Base-by-base conservation (phyloP, 2,888 invertebrate genomes). In the Platycheirus albimanus region DNA sequence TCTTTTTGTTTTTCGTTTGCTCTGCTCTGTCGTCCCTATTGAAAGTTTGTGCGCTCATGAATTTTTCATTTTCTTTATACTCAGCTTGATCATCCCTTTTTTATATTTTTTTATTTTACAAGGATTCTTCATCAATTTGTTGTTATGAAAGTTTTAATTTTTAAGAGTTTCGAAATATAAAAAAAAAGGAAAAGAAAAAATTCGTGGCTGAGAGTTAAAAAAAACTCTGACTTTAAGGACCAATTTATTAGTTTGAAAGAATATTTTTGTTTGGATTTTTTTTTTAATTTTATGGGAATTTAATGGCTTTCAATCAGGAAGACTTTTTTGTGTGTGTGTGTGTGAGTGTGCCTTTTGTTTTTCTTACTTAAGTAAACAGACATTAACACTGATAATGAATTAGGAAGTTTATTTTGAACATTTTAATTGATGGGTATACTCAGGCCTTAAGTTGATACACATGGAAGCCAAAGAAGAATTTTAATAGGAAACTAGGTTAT, bases 1-100 rank as follows among this genome's bases (percentile, higher is more conserved):
- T 33, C 8, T 41, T 45, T 30, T 30, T 58, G 41, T 61, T 36
- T 38, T 33, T 28, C 2, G 43, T 43, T 45, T 54, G n/a, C n/a
- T n/a, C n/a, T n/a, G n/a, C n/a, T n/a, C n/a, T 49, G 24, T n/a
- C 43, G 28, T 66, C 15, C 58, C 20, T 77, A 72, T 67, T 63
- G 67, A 77, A 77, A 77, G 38, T 81, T 81, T 81, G 38, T 49
- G 71, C 71, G 54, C 71, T 77, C 81, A 81, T 76, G 81, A 81
- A 81, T 81, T 81, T 81, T 81, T 77, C 71, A 76, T 81, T 77
- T 49, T 61, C 24, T 28, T 54, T 49, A 8, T 24, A 28, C 56
- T 36, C 52, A 54, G 51, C 28, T 20, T 54, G 41, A 13, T 56
- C n/a, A 28, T 33, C 69, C 56, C 11, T 45, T 54, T 54, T 52